A percentile compares a stretch with the other conserved stretches of the same genome.
Evolutionary conservation across 2,113 vertebrate species (phyloP).

Genomic region (Pagrus major): DNA sequence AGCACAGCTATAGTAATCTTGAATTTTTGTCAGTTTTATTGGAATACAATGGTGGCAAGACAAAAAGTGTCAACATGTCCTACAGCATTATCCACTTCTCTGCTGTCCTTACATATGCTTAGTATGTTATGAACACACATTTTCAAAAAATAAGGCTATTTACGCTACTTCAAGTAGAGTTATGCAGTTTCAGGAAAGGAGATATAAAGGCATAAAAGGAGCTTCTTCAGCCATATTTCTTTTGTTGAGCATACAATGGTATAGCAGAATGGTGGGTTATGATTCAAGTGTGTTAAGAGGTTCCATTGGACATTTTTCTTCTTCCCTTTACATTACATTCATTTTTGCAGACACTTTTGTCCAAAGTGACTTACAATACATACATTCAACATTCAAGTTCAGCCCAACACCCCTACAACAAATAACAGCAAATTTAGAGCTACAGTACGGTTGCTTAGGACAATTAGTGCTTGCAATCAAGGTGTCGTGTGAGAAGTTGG

Average conservation of each 20-base stretch:
- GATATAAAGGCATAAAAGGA: neutral
- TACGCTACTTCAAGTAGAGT: neutral
- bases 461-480: neutral
- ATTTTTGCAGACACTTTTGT: neutral
- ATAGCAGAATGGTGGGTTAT: conserved; percentile 2
- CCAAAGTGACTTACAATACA: conserved; percentile 1
- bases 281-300: conserved; percentile 5
- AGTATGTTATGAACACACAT: neutral
- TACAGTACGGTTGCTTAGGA: neutral
- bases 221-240: neutral
- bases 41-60: conserved; percentile 1
- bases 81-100: neutral
- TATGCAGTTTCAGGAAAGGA: neutral
- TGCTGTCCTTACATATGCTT: neutral
- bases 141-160: neutral
- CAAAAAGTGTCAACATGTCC: conserved; percentile 15
- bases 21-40: conserved; percentile 29
- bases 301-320: neutral
- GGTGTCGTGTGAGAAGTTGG: neutral
- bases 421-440: neutral
- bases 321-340: neutral
- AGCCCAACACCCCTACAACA: too few relatives aligned
- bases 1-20: neutral
- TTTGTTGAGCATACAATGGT: neutral
- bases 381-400: conserved; percentile 6